Percentiles rank a stretch among this genome's conserved stretches.
phyloP scores from a whole-genome alignment of 2,113 vertebrate species.

The Nannobrachium achirus region DNA sequence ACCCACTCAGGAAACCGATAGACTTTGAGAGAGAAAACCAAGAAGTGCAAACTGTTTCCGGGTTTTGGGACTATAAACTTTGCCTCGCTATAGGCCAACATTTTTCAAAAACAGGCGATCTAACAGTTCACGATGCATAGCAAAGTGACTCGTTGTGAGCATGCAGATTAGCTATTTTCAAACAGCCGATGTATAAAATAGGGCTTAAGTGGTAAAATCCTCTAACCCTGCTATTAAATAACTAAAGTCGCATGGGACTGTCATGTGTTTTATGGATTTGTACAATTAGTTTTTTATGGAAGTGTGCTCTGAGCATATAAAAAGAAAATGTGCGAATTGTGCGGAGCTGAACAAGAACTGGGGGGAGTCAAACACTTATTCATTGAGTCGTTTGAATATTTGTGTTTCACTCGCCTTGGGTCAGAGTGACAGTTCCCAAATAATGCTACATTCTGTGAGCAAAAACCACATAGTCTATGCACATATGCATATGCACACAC shows the following conservation, averaged over 20 bases:
- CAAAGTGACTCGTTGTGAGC: too few species aligned
- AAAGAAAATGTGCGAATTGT: constrained; percentile 18
- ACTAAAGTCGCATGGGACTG: not conserved
- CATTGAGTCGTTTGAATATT: constrained; percentile 31
- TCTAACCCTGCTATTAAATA: constrained; percentile 12
- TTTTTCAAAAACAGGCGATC: not conserved
- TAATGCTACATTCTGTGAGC: not conserved
- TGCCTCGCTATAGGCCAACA: too few species aligned
- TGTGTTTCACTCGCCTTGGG: constrained; percentile 32
- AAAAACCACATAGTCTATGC: not conserved
- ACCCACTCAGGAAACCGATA: too few species aligned
- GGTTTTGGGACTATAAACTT: too few species aligned
- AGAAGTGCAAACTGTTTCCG: too few species aligned
- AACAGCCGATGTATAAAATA: too few species aligned
- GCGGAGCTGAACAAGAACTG: constrained; percentile 38
- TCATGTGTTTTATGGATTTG: constrained; percentile 34
- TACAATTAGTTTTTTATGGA: constrained; percentile 13
- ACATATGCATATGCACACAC: not conserved
- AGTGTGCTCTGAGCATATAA: constrained; percentile 16
- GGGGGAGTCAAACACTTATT: constrained; percentile 30
- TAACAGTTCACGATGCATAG: too few species aligned
- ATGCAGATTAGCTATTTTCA: too few species aligned
- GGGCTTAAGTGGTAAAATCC: too few species aligned
- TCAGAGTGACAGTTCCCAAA: not conserved
- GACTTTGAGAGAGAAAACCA: too few species aligned